These are phyloP conservation scores for Trachythela sp. DNA, from an alignment of 64 coral and sea anemone species.

Conservation along the genomic window DNA sequence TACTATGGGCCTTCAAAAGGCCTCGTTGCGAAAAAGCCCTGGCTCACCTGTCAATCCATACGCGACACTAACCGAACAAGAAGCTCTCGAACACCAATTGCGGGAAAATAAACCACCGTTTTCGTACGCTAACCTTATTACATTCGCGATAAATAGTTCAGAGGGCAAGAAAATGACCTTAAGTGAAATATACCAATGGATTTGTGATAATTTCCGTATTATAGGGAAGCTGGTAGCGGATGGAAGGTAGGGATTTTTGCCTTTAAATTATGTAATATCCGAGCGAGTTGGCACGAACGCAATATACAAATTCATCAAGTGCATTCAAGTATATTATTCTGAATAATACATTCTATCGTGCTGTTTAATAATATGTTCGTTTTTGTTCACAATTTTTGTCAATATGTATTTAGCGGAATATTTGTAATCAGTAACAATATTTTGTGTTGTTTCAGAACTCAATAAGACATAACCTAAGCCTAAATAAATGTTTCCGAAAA, in stretches of 20 bases:
- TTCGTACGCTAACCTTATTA: constrained; percentile 98
- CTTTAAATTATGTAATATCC: not conserved
- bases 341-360: not conserved
- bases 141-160: constrained; percentile 97
- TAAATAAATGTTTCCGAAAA: constrained; percentile 99
- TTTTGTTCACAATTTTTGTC: not conserved
- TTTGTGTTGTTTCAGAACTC: constrained; percentile 66
- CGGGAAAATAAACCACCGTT: constrained; percentile 97
- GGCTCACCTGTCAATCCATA: constrained; percentile 86
- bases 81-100: constrained; percentile 93
- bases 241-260: constrained; percentile 69
- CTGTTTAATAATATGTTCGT: not conserved
- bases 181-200: constrained; percentile 99
- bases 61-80: constrained; percentile 83
- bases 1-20: constrained; percentile 64
- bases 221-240: constrained; percentile 96
- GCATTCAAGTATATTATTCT: not conserved
- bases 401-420: constrained; percentile 25
- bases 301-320: not conserved
- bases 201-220: constrained; percentile 96
- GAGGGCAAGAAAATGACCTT: constrained; percentile 96
- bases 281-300: not conserved
- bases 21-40: constrained; percentile 76
- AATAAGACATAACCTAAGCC: constrained; percentile 84
- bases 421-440: not conserved